Conservation (phyloP, 2,888 invertebrate species). For the Slavum lentiscoides region DNA sequence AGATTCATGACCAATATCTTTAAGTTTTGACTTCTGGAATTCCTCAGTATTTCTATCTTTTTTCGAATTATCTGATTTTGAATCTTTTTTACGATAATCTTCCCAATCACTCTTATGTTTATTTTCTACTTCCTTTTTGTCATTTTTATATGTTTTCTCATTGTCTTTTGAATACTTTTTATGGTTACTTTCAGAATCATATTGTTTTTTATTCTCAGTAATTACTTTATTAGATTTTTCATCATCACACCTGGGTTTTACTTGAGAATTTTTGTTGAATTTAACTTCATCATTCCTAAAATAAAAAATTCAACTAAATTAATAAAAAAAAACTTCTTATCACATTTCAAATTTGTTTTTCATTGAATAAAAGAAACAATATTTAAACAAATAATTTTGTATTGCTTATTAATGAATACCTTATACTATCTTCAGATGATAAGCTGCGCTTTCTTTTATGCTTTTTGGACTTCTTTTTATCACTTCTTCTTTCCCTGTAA, state of each 20-base stretch:
- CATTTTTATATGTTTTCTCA: constrained; percentile 37
- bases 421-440: constrained; percentile 44
- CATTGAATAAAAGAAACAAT: neutral
- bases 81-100: constrained; percentile 30
- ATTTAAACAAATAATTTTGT: neutral
- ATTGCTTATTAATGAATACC: constrained; percentile 17
- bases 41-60: constrained; percentile 43
- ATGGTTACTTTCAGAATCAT: constrained; percentile 28
- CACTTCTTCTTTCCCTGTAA: constrained; percentile 42
- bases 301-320: neutral
- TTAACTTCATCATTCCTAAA: constrained; percentile 35
- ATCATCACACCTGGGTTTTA: constrained; percentile 27
- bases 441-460: constrained; percentile 37
- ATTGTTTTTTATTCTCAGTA: constrained; percentile 28
- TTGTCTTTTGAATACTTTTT: constrained; percentile 25
- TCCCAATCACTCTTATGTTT: constrained; percentile 32
- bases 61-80: constrained; percentile 54
- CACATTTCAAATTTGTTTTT: too few species aligned
- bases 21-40: constrained; percentile 19
- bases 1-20: constrained; percentile 6
- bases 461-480: constrained; percentile 46
- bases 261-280: constrained; percentile 16
- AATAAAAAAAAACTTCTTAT: neutral
- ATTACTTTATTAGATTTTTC: constrained; percentile 20
- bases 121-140: constrained; percentile 39